phyloP scores from a whole-genome alignment of 2,888 invertebrate genomes.

The Melieria crassipennis region DNA sequence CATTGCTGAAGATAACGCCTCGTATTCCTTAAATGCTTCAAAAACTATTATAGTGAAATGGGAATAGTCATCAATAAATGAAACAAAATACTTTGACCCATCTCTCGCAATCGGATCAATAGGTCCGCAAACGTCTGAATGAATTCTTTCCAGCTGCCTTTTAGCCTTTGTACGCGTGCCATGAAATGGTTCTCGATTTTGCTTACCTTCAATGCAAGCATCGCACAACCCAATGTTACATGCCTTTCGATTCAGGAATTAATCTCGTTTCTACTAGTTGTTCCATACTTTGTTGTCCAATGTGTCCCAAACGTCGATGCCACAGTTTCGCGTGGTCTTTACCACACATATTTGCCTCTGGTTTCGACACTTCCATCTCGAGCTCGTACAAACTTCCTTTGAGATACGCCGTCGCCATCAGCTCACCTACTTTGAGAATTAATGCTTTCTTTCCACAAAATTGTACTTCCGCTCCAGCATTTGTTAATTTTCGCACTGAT shows the following conservation, averaged over 20 bases:
- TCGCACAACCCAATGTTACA: too few relatives aligned
- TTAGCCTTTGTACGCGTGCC: not conserved
- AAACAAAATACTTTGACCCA: constrained; percentile 42
- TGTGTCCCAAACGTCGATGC: too few relatives aligned
- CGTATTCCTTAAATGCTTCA: constrained; percentile 18
- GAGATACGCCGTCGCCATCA: too few relatives aligned
- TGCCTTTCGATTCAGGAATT: too few relatives aligned
- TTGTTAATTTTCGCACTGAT: constrained; percentile 30
- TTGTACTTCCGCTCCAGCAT: constrained; percentile 23
- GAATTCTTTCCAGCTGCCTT: constrained; percentile 5
- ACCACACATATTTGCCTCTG: too few relatives aligned
- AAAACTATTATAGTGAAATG: constrained; percentile 14
- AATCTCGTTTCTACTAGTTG: too few relatives aligned
- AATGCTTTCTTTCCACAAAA: constrained; percentile 17
- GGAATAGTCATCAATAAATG: constrained; percentile 52
- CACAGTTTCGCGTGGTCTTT: too few relatives aligned
- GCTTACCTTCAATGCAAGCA: too few relatives aligned
- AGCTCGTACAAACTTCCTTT: too few relatives aligned
- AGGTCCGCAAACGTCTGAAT: constrained; percentile 51
- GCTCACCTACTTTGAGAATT: constrained; percentile 6
- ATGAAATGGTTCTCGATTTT: too few relatives aligned
- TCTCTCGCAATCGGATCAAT: not conserved
- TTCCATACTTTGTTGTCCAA: too few relatives aligned
- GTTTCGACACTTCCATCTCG: too few relatives aligned
- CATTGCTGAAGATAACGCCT: constrained; percentile 24